phyloP scores from a whole-genome alignment of 2,797 vertebrate species.

The Esox lucius region DNA sequence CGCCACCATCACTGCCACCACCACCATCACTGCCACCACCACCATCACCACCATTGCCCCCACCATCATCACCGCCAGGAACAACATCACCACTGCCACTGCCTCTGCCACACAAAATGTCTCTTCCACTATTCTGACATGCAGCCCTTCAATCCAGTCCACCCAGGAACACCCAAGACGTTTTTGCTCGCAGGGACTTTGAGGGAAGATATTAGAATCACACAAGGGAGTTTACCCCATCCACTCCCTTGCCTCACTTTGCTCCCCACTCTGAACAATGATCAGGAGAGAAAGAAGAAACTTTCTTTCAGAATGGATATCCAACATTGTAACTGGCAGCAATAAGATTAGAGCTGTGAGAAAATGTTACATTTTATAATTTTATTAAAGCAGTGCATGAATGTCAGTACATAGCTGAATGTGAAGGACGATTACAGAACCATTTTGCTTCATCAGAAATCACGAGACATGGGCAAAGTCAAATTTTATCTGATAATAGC shows the following conservation, averaged over 20 bases:
- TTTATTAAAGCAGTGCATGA: too few relatives aligned
- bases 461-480: background rate
- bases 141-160: conserved; percentile 68
- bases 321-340: too few relatives aligned
- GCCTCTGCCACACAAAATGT: too few relatives aligned
- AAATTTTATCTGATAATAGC: background rate
- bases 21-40: too few relatives aligned
- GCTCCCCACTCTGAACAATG: conserved; percentile 45
- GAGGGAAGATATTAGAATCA: conserved; percentile 76
- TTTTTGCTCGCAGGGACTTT: conserved; percentile 70
- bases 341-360: too few relatives aligned
- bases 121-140: conserved; percentile 24
- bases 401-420: background rate
- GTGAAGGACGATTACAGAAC: background rate
- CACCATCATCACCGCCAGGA: too few relatives aligned
- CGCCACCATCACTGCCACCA: too few relatives aligned
- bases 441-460: background rate
- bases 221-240: conserved; percentile 61
- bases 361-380: too few relatives aligned
- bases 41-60: too few relatives aligned
- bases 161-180: conserved; percentile 80
- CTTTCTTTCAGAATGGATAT: background rate
- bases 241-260: background rate
- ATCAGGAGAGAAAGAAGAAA: background rate
- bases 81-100: too few relatives aligned